These are phyloP conservation scores for Ganaspis sp. DNA, from an alignment of 1,140 invertebrate species.

Conservation along the genomic window DNA sequence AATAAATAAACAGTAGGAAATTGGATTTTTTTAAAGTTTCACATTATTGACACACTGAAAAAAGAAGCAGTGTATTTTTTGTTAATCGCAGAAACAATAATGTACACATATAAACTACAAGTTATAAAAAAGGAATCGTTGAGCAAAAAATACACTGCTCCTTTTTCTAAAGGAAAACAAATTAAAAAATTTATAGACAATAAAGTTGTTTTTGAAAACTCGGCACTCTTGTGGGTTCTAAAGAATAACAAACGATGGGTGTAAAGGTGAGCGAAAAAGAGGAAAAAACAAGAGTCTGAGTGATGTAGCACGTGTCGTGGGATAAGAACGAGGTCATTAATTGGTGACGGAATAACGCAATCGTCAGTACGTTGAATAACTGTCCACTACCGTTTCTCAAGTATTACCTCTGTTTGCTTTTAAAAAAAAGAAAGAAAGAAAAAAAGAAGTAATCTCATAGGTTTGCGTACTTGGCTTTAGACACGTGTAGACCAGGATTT, in stretches of 20 bases:
- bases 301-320: slow-evolving; percentile 19
- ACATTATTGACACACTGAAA: too few species aligned
- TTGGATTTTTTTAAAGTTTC: background rate
- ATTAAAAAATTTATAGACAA: background rate
- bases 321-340: slow-evolving; percentile 19
- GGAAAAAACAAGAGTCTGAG: background rate
- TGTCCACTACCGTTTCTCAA: background rate
- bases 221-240: background rate
- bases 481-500: background rate
- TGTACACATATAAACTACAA: too few species aligned
- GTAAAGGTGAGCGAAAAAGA: slow-evolving; percentile 22
- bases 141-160: too few species aligned
- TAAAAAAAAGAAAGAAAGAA: background rate
- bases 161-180: background rate
- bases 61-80: too few species aligned
- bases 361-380: background rate
- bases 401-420: background rate
- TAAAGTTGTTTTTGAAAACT: background rate
- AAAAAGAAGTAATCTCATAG: background rate
- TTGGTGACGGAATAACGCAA: slow-evolving; percentile 18
- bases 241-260: slow-evolving; percentile 2
- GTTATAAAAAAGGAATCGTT: too few species aligned
- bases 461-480: background rate
- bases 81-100: too few species aligned
- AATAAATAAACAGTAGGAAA: background rate